Evolutionary conservation across 2,113 vertebrate species (phyloP).

Genomic region (Puffinus mauretanicus): DNA sequence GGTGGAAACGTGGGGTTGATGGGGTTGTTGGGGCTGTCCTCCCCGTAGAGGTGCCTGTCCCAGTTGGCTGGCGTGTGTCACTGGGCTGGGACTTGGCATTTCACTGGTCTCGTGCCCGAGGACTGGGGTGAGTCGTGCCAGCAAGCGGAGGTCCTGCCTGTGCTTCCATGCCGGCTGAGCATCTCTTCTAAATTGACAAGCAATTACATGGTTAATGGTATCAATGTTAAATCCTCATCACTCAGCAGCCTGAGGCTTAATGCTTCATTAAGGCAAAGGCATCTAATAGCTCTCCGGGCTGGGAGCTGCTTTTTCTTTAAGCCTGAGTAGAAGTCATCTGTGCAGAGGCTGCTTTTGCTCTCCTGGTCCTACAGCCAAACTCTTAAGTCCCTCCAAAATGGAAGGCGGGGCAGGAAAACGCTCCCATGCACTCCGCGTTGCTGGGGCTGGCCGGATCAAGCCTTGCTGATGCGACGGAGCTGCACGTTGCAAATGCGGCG

Average conservation of each 20-base stretch:
- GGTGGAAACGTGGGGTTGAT: rapidly evolving
- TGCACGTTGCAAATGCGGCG: rapidly evolving
- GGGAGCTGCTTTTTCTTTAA: not conserved
- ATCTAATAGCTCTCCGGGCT: not conserved
- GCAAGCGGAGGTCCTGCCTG: not conserved
- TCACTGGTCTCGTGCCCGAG: rapidly evolving
- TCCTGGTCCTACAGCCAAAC: not conserved
- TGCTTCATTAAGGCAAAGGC: conserved; percentile 57
- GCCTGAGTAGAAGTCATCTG: not conserved
- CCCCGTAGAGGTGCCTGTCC: not conserved
- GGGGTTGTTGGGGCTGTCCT: not conserved
- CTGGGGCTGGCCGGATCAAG: not conserved
- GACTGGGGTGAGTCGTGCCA: not conserved
- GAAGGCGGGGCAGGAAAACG: not conserved
- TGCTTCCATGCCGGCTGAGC: not conserved
- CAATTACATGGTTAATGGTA: conserved; percentile 63
- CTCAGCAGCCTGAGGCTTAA: conserved; percentile 43
- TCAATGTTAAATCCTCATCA: conserved; percentile 55
- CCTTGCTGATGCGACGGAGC: not conserved
- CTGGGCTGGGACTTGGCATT: not conserved
- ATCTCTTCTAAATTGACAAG: conserved; percentile 43
- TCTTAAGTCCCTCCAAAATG: rapidly evolving
- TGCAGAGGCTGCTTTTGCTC: conserved; percentile 7
- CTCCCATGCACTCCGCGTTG: rapidly evolving
- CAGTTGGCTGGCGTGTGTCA: not conserved